Evolutionary conservation across 2,113 vertebrate species (phyloP), one percentile per base, ranked within the genome.

Genomic region (Marcusenius ussheri): DNA sequence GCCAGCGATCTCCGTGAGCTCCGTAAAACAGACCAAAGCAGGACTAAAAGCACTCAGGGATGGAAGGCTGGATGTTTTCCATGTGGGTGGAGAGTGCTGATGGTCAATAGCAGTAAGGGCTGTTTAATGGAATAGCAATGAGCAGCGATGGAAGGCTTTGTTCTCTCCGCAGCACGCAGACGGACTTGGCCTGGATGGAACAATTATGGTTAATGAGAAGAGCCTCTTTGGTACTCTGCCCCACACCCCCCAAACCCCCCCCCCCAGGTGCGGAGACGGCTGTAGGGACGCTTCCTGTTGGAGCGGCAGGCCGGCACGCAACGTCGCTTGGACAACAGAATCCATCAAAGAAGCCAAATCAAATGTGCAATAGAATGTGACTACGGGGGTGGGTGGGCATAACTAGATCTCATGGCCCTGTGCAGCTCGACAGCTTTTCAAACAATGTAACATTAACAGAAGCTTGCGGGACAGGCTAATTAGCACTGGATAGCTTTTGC

Each of bases 341-440:
- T 88, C 92, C 91, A 90, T 91, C 91, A 91, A 92, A 90, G 91
- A 80, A 91, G 27, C 31, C 35, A 21, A 27, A 56, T 90, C 92
- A 89, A 89, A 92, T 89, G 70, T 88, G 88, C 91, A 56, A 5
- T 19, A 56, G 91, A 83, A 74, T 89, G 89, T 31, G 51, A 42
- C 35, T 42, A 6, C 1, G 1, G 24, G 56, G 17, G 39, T 50
- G 62, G 47, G 6, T 10, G 11, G 47, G 53, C 42, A 83, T 80
- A 89, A 89, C 83, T 88, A 91, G 86, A 89, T 56, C 31, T 58
- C 51, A 74, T 88, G 80, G 70, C 83, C 19, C 85, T 49, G 90
- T 89, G 51, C 90, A 51, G 45, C n/a, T 77, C 15, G 91, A 92
- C 93, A 93, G 92, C 90, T 92, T 94, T 94, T 91, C 92, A 94